Evolutionary conservation across 64 coral and sea anemone species (phyloP).

Genomic region (Cladopsammia gracilis): DNA sequence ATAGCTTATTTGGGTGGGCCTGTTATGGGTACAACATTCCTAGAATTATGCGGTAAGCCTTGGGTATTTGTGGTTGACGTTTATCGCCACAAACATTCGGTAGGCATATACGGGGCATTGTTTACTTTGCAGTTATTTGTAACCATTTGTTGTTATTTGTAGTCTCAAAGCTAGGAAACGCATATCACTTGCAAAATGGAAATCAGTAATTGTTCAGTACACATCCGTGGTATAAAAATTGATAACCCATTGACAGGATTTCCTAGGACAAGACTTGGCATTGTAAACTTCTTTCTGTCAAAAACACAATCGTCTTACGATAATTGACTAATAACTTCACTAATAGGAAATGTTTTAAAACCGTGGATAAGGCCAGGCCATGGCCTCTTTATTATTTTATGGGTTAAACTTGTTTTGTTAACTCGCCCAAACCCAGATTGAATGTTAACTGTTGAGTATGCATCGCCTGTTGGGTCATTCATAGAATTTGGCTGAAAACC

Average conservation of each 20-base stretch:
- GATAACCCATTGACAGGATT: neutral
- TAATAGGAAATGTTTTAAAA: neutral
- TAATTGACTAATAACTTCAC: neutral
- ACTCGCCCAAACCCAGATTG: neutral
- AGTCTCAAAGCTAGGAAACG: neutral
- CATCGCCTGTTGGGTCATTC: neutral
- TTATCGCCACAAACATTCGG: neutral
- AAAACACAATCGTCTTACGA: neutral
- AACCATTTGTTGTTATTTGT: conserved; percentile 24
- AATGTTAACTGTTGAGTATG: neutral
- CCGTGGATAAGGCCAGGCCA: too few species aligned
- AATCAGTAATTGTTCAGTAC: neutral
- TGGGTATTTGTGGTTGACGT: neutral
- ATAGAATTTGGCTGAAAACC: neutral
- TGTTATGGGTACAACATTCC: neutral
- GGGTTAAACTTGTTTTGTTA: too few species aligned
- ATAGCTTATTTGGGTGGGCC: neutral
- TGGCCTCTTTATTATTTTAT: too few species aligned
- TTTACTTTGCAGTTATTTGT: conserved; percentile 12
- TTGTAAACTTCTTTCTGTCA: neutral
- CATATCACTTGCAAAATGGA: neutral
- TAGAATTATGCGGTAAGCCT: neutral
- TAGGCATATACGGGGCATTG: neutral
- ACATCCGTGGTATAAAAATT: too few species aligned
- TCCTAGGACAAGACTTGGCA: neutral